These are phyloP conservation scores for Odontesthes bonariensis DNA, from an alignment of 2,113 vertebrate genomes.

Conservation along the genomic window DNA sequence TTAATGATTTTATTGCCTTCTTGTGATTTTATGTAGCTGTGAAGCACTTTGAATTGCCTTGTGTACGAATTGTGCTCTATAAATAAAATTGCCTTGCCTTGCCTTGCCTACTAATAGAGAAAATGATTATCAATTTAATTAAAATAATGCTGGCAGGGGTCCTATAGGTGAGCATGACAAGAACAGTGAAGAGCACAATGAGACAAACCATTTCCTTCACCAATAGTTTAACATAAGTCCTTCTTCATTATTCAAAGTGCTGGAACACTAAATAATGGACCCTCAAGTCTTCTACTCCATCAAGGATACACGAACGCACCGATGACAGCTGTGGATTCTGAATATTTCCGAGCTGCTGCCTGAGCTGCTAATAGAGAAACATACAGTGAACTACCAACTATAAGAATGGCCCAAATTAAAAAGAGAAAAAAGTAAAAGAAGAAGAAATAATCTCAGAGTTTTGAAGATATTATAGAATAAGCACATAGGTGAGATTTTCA, in stretches of 20 bases:
- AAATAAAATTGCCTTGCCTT: too few relatives aligned
- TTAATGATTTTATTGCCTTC: too few relatives aligned
- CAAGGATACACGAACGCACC: neutral
- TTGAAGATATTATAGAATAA: too few relatives aligned
- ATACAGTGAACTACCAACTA: slow-evolving; percentile 1
- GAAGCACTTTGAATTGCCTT: too few relatives aligned
- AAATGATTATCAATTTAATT: too few relatives aligned
- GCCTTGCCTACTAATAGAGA: too few relatives aligned
- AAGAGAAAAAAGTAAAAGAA: too few relatives aligned
- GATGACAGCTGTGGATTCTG: slow-evolving; percentile 66
- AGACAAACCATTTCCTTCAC: neutral
- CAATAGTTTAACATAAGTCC: neutral
- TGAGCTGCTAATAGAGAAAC: slow-evolving; percentile 3
- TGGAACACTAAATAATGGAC: slow-evolving; percentile 5
- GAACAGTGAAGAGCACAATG: neutral
- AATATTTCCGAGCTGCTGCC: slow-evolving; percentile 51
- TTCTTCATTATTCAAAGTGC: slow-evolving; percentile 12
- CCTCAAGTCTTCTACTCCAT: neutral
- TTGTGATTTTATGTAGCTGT: too few relatives aligned
- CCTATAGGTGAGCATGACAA: neutral
- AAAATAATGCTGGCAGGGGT: too few relatives aligned
- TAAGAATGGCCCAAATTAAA: neutral
- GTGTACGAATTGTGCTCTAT: too few relatives aligned
- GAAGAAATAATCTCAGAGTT: too few relatives aligned
- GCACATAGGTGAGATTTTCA: too few relatives aligned